These are phyloP conservation scores for Andricus grossulariae DNA, from an alignment of 1,140 invertebrate species.

Conservation along the genomic window DNA sequence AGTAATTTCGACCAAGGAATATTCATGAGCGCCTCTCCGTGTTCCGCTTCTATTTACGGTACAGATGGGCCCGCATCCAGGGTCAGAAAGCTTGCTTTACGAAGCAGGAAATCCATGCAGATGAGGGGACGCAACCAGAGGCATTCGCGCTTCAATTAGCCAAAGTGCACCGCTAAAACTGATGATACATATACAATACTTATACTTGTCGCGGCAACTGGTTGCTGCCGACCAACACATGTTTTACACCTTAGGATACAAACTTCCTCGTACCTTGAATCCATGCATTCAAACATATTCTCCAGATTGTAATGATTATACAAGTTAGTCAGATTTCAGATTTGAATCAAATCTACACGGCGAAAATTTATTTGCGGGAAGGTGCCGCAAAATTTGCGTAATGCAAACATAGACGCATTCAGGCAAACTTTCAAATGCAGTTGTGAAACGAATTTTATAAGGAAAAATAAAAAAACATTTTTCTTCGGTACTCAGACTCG, in stretches of 20 bases:
- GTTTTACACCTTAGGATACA: constrained; percentile 5
- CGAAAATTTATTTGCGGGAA: no score
- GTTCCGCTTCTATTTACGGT: constrained; percentile 64
- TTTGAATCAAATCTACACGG: no score
- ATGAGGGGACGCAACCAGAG: constrained; percentile 64
- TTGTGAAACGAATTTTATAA: no score
- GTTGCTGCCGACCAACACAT: constrained; percentile 32
- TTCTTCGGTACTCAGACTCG: no score
- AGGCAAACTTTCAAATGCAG: no score
- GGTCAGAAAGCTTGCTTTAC: constrained; percentile 70
- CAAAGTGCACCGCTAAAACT: constrained; percentile 65
- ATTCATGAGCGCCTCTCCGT: constrained; percentile 68
- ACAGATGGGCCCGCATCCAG: constrained; percentile 56
- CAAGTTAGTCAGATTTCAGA: neutral
- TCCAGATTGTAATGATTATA: neutral
- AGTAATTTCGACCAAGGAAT: constrained; percentile 65
- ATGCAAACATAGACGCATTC: no score
- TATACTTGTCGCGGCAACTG: constrained; percentile 54
- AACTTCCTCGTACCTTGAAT: neutral
- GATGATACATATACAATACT: constrained; percentile 50
- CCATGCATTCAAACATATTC: neutral
- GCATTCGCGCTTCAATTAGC: constrained; percentile 71
- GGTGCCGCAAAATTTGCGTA: no score
- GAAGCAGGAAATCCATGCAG: constrained; percentile 71
- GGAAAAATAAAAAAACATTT: no score